A percentile compares a stretch with the other conserved stretches of the same genome.
Evolutionary conservation across 2,888 invertebrate genomes (phyloP).

Genomic region (Drosophila stalkeri): DNA sequence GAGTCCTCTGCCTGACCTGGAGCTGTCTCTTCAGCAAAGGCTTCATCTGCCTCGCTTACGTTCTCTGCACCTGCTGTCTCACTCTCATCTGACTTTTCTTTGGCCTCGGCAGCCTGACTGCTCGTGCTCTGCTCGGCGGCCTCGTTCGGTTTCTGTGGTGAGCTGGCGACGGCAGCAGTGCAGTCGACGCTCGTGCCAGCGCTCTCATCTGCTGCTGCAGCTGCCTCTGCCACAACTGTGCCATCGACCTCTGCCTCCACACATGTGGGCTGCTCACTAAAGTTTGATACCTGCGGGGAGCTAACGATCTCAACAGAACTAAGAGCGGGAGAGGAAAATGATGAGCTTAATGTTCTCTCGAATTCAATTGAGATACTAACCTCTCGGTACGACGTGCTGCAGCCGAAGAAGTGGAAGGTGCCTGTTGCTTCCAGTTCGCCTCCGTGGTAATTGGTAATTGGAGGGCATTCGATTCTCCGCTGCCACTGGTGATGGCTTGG

Average conservation of each 20-base stretch:
- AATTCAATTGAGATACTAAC: conserved; percentile 41
- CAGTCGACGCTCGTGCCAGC: conserved; percentile 56
- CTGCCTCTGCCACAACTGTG: conserved; percentile 75
- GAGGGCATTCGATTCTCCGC: conserved; percentile 87
- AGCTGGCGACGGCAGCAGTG: conserved; percentile 48
- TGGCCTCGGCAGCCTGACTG: conserved; percentile 46
- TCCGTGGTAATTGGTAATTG: conserved; percentile 62
- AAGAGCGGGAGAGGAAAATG: too few relatives aligned
- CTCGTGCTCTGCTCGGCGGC: conserved; percentile 53
- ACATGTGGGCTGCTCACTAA: conserved; percentile 86
- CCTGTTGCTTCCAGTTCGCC: conserved; percentile 82
- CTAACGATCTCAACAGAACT: conserved; percentile 93
- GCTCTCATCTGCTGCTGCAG: conserved; percentile 49
- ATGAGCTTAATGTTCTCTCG: not conserved
- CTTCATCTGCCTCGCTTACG: conserved; percentile 74
- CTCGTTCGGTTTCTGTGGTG: conserved; percentile 59
- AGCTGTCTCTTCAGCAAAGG: conserved; percentile 85
- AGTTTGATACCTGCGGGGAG: conserved; percentile 91
- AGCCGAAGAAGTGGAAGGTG: conserved; percentile 75
- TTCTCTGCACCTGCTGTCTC: conserved; percentile 85
- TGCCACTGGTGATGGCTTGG: conserved; percentile 92
- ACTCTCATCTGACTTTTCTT: conserved; percentile 55
- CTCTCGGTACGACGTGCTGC: conserved; percentile 81
- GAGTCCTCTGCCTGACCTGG: conserved; percentile 71
- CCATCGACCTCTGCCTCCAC: conserved; percentile 62